Percentiles rank a stretch among this genome's conserved stretches.
Conservation (phyloP, 35 echinoderm and acorn worm species). For the Diadema setosum region DNA sequence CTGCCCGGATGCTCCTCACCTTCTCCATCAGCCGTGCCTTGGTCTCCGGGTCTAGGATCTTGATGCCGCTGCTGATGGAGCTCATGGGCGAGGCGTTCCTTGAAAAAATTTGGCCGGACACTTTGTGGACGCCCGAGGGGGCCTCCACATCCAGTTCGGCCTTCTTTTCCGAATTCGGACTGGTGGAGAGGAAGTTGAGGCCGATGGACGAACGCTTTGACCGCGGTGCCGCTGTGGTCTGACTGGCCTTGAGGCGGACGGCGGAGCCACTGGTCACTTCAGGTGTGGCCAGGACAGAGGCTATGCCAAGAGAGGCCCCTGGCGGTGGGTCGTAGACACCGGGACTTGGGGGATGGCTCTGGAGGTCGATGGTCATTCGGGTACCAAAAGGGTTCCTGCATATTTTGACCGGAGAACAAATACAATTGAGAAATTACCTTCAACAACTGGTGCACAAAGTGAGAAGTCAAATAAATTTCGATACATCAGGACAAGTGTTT, state of each 20-base stretch:
- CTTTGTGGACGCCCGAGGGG: constrained; percentile 62
- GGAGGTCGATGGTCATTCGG: constrained; percentile 32
- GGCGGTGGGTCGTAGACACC: not conserved
- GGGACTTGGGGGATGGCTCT: not conserved
- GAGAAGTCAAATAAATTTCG: too few species aligned
- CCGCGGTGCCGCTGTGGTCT: not conserved
- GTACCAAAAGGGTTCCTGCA: constrained; percentile 18
- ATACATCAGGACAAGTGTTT: too few species aligned
- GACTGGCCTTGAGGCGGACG: constrained; percentile 42
- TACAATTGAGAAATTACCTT: too few species aligned
- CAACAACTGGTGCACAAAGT: too few species aligned
- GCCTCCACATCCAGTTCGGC: constrained; percentile 29
- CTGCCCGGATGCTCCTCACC: constrained; percentile 62
- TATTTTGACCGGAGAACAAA: too few species aligned
- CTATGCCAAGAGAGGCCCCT: constrained; percentile 76
- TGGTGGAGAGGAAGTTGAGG: constrained; percentile 53
- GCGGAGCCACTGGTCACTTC: not conserved
- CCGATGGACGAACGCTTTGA: constrained; percentile 13
- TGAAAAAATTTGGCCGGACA: constrained; percentile 60
- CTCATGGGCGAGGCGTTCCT: constrained; percentile 57
- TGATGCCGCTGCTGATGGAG: constrained; percentile 37
- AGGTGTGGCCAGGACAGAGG: constrained; percentile 58
- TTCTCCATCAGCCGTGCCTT: constrained; percentile 67
- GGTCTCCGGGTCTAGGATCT: constrained; percentile 70
- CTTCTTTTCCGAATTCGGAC: constrained; percentile 42